Base-by-base conservation (phyloP, 2,797 vertebrate genomes). In the Zenarchopterus dispar region DNA sequence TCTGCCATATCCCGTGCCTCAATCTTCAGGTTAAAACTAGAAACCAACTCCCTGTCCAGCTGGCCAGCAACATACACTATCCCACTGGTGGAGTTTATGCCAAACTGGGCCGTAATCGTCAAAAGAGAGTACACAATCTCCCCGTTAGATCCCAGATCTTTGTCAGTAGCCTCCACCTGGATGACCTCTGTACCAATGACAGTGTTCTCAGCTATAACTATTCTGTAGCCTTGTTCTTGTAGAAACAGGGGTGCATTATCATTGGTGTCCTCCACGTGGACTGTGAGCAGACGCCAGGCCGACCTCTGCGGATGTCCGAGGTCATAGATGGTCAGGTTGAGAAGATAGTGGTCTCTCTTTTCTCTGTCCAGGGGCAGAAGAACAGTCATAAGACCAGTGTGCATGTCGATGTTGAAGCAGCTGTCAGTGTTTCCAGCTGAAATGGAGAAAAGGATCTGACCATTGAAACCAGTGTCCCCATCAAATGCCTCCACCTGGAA, bases 381-480 rank as follows among this genome's bases (percentile, higher is more conserved):
- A 47, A 99, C 92, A 69, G 88, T 93, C 58, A 99, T 93, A 9
- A 96, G 80, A 0, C 97, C 98, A 0, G 89, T 96, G 48, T 97
- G 94, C 91, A 95, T 92, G 72, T 97, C 93, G 53, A 99, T 95
- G 42, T 80, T 93, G 73, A 99, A 99, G 85, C 97, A 97, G 74
- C 93, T 97, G 71, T 99, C 96, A 2, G 81, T 90, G 78, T 99
- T 99, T 71, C 98, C 97, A 73, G 94, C 94, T 17, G 96, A 93
- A 89, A 99, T 96, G 18, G 95, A 91, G 46, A 95, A 97, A 5
- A 99, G 81, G 56, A 99, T 92, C 85, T 95, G 96, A 62, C 98
- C 98, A 52, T 99, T 98, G 87, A 99, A 99, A 64, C 98, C 97
- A 9, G 96, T 95, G 80, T 99, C 98, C 0, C 94, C 92, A 84